Evolutionary conservation across 1,140 invertebrate genomes (phyloP), one percentile per base, ranked within the genome.

Genomic region (Conus ventricosus): DNA sequence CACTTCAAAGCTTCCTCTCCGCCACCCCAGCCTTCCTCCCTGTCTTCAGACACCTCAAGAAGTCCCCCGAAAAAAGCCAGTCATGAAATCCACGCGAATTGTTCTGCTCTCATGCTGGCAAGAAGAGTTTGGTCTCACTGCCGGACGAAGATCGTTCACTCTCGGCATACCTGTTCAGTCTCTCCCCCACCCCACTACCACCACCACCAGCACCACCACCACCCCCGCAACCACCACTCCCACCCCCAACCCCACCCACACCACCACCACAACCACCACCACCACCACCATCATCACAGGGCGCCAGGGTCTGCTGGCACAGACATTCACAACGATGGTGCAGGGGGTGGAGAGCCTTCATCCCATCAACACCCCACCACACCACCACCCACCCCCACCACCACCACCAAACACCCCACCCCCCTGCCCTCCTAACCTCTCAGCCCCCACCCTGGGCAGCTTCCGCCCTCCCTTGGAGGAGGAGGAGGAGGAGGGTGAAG

Each of bases 61-160:
- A 39, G 39, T 39, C 39, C 39, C 39, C 39, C 39, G 0, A 39
- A 39, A 39, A 39, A 39, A 39, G 39, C 39, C 39, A 39, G 39
- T 3, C 39, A 39, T 39, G 39, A 39, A 39, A 39, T 39, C 39
- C 39, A 39, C 39, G 39, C 3, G 39, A 39, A 39, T 39, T 39
- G 0, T 39, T 39, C 39, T 39, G 0, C 39, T 39, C 39, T 93
- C 88, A 93, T 10, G 90, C 90, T 86, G 93, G 92, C 85, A 94
- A 88, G 89, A 94, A 94, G 20, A 94, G 88, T 85, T 93, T 94
- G 25, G 93, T 93, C 90, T 94, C 93, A 90, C 93, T 94, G 39
- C 93, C 93, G 13, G 93, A 93, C 6, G 93, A 93, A 4, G 93
- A 94, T 23, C 93, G 90, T 91, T 94, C 93, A 85, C 93, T 94